Base-by-base conservation (phyloP, 2,888 invertebrate species). In the Conistra vaccinii region DNA sequence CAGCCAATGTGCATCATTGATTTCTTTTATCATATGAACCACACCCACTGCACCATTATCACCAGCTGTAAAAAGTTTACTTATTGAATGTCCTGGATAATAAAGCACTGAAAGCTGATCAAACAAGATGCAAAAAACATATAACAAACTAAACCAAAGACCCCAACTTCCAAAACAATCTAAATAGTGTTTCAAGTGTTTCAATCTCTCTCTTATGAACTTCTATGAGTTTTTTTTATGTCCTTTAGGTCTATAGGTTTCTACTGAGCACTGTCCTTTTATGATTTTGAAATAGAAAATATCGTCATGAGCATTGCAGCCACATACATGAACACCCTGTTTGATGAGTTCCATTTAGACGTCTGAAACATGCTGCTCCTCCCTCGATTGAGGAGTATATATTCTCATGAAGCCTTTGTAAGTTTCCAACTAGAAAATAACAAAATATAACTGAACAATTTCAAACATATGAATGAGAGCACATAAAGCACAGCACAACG, bases 261-360 rank as follows among this genome's bases (percentile, higher is more conserved):
- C 20, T 9, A 26, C 48, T 35, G 2, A 10, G 4, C 29, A 65
- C 3, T n/a, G 12, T 20, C 4, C n/a, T 32, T 26, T 14, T 20
- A 32, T 32, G n/a, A 32, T 32, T 32, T 55, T 32, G 5, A 55
- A 42, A 69, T 14, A n/a, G 10, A 69, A 55, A 14, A 32, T 39
- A 26, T 42, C 5, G 55, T 45, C 29, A 23, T 57, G 17, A 75
- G 65, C 2, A 6, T 42, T 51, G 3, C 58, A 60, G 48, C 2
- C 75, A 97, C 98, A 97, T 97, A 99, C 99, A 99, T 69, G 98
- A 97, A 94, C 99, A 99, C 79, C 99, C 99, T 86, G 98, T 98
- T 95, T 99, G 99, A 95, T 99, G 98, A 20, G 99, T 99, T 76
- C 98, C 99, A 97, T 99, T 99, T 81, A 99, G 95, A 80, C 99